Base-by-base conservation (phyloP, 2,797 vertebrate species). In the Ctenosaura bakeri region DNA sequence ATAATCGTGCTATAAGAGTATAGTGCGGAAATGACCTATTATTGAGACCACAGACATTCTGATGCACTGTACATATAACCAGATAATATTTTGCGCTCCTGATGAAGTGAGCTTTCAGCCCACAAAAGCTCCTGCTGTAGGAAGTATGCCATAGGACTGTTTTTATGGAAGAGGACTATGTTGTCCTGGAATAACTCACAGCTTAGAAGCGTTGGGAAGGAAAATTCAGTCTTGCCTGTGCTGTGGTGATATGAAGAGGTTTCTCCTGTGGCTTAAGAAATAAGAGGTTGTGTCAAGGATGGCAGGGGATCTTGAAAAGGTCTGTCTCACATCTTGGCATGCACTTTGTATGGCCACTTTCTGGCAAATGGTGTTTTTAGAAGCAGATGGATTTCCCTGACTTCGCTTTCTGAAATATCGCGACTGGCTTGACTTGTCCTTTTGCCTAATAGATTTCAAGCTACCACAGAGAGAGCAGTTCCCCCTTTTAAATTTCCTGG, bases 281-380 rank as follows among this genome's bases (percentile, higher is more conserved):
- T 74, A 38, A 18, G 79, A 59, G 50, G 3, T 20, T 52, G 46
- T 54, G 50, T 13, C 64, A 46, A 86, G 52, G 13, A 46, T 14
- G 2, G 24, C 32, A 20, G 14, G 18, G 22, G 69, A 64, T 74
- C 4, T 62, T 46, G 20, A 46, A 64, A 42, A 18, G 10, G 5
- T 38, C 16, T 64, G 32, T 64, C 22, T 83, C 2, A 32, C 16
- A 35, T 78, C 35, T 22, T 38, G 12, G 42, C 9, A 79, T n/a
- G 42, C 1, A 4, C 87, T 80, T 73, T 38, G 6, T 54, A 69
- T 52, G n/a, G 1, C 26, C 35, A 10, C 35, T 46, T 54, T 50
- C 59, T 32, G 46, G n/a, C n/a, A 59, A 59, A 85, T 81, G 78
- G n/a, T 38, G 13, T 83, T 90, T 87, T 83, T n/a, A 77, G 56